Percentiles rank a stretch among this genome's conserved stretches.
These are phyloP conservation scores for Aradus depressus DNA, from an alignment of 2,888 invertebrate genomes.

Conservation along the genomic window DNA sequence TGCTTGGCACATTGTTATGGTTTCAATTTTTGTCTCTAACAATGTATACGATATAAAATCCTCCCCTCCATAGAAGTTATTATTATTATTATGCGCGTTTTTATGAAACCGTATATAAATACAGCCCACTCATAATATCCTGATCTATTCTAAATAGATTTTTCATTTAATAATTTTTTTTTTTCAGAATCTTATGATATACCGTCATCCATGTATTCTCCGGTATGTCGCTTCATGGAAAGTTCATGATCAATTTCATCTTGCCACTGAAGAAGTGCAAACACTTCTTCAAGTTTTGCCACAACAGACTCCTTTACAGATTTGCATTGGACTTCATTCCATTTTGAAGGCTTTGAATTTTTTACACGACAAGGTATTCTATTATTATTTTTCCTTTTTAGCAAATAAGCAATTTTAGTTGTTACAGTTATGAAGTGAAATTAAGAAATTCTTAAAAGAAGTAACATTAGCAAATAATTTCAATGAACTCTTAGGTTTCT, in stretches of 20 bases:
- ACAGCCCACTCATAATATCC: not conserved
- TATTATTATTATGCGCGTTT: too few relatives aligned
- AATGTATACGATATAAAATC: too few relatives aligned
- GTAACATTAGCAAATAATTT: too few relatives aligned
- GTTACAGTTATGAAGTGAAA: too few relatives aligned
- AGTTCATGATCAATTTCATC: constrained; percentile 54
- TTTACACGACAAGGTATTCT: constrained; percentile 67
- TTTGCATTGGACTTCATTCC: constrained; percentile 72
- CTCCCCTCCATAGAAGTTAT: too few relatives aligned
- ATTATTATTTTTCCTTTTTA: too few relatives aligned
- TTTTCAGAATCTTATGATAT: constrained; percentile 64
- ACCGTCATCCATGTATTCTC: constrained; percentile 77
- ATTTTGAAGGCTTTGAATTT: constrained; percentile 71
- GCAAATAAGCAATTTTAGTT: too few relatives aligned
- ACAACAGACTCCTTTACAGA: constrained; percentile 61
- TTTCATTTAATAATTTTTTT: constrained; percentile 12
- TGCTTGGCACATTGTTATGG: too few relatives aligned
- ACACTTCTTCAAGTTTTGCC: constrained; percentile 57
- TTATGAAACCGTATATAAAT: too few relatives aligned
- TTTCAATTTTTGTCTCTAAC: too few relatives aligned
- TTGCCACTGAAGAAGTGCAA: constrained; percentile 71
- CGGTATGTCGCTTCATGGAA: constrained; percentile 73
- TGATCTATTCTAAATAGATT: not conserved
- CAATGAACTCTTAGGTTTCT: too few relatives aligned
- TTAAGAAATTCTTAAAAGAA: too few relatives aligned